phyloP scores from a whole-genome alignment of 2,888 invertebrate genomes.

The Cephus spinipes region DNA sequence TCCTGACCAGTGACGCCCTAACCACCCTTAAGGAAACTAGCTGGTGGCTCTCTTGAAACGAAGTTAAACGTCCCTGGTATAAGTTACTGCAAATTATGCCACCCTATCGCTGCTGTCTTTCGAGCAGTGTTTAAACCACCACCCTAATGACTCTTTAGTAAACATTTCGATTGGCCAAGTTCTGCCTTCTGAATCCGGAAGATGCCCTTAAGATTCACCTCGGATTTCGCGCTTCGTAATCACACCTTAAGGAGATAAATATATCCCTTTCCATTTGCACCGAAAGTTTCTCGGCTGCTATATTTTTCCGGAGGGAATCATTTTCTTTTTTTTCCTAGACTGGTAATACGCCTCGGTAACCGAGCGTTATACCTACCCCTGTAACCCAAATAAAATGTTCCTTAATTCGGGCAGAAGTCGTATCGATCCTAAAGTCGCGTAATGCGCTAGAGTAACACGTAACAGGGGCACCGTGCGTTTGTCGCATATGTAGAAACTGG shows the following conservation, averaged over 20 bases:
- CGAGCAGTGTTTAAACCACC: neutral
- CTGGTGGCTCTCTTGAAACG: neutral
- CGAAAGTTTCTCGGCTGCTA: neutral
- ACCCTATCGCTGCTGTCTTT: neutral
- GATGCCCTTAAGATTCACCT: neutral
- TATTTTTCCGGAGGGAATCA: neutral
- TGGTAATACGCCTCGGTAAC: too few species aligned
- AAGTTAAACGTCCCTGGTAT: neutral
- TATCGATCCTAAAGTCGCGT: neutral
- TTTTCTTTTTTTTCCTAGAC: neutral
- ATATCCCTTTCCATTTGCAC: neutral
- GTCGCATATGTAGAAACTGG: neutral
- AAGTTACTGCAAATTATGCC: slow-evolving; percentile 3
- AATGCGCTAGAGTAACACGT: neutral
- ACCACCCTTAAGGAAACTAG: neutral
- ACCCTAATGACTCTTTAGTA: slow-evolving; percentile 6
- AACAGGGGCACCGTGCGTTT: neutral
- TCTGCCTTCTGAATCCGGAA: neutral
- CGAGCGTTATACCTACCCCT: neutral
- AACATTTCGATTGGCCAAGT: neutral
- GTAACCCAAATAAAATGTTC: neutral
- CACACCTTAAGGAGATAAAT: neutral
- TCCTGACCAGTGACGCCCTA: neutral
- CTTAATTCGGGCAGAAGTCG: neutral
- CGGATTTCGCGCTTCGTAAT: neutral